These are phyloP conservation scores for Eristalis tenax DNA, from an alignment of 2,888 invertebrate species.

Conservation along the genomic window DNA sequence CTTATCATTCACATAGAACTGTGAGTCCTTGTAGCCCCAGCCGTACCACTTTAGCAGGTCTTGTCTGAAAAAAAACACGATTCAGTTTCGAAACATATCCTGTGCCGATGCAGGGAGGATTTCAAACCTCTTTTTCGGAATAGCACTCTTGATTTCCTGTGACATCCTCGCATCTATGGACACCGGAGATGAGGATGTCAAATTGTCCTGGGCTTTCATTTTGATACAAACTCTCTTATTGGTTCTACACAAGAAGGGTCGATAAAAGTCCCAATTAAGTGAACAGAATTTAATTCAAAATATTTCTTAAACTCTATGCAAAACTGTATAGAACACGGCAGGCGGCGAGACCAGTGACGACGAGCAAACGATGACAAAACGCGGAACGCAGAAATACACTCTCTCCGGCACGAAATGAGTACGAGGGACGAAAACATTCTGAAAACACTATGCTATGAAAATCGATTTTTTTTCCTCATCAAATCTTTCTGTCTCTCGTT, in stretches of 20 bases:
- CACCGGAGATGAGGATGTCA: constrained; percentile 64
- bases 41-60: constrained; percentile 98
- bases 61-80: constrained; percentile 85
- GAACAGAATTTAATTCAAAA: constrained; percentile 1
- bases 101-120: background rate
- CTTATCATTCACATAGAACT: constrained; percentile 86
- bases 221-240: background rate
- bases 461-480: constrained; percentile 54
- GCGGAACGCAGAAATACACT: constrained; percentile 24
- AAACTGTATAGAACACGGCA: constrained; percentile 6
- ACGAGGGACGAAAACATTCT: constrained; percentile 40
- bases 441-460: constrained; percentile 62
- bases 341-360: background rate
- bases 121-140: constrained; percentile 79
- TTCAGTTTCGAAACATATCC: background rate
- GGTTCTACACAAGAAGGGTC: background rate
- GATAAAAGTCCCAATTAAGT: background rate
- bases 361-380: constrained; percentile 43
- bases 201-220: constrained; percentile 41
- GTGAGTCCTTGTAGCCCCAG: constrained; percentile 99
- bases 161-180: constrained; percentile 77
- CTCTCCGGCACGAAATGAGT: constrained; percentile 26
- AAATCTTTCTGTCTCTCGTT: background rate
- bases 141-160: constrained; percentile 77
- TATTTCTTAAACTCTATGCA: constrained; percentile 19